Base-by-base conservation (phyloP, 2,888 invertebrate species). In the Ennomos erosarius region DNA sequence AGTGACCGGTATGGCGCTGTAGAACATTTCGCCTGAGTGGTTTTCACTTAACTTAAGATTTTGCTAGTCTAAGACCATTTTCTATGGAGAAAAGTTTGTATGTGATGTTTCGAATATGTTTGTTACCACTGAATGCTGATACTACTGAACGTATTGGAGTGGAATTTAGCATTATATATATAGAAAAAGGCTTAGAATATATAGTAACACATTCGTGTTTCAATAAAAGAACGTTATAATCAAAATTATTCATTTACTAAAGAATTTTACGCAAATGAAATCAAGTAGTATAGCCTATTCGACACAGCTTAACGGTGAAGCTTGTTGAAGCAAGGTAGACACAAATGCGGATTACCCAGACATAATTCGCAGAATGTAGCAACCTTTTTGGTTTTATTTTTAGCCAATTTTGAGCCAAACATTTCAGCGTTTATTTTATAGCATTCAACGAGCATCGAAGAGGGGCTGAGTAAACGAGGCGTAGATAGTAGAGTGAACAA, bases 351-450 rank as follows among this genome's bases (percentile, higher is more conserved):
- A 48, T 68, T 43, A 63, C 59, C 56, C 38, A 59, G 64, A 60
- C 71, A 73, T 55, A 55, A 49, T 40, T 45, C 43, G 56, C 71
- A 70, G 48, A 62, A 71, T 49, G 65, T 70, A 45, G 37, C 48
- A 35, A 70, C 61, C 59, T 65, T 59, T 36, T 64, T 64, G 10
- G 68, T 60, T 52, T 65, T 68, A 35, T 64, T 68, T 55, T 56
- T 59, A 43, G 68, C 68, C n/a, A 47, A 43, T 48, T 55, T 62
- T 52, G 49, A 49, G 10, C 53, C 58, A 37, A 57, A 34, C 10
- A 13, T 55, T 46, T 57, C 10, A 43, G 47, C 64, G 54, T 54
- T 54, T 35, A 33, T 13, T 54, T 64, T 62, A 48, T 68, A 68
- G 37, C 62, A 67, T 12, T 50, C 10, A 5, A 46, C 50, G 43